These are phyloP conservation scores for Pyrochroa serraticornis DNA, from an alignment of 2,888 invertebrate species.

Conservation along the genomic window DNA sequence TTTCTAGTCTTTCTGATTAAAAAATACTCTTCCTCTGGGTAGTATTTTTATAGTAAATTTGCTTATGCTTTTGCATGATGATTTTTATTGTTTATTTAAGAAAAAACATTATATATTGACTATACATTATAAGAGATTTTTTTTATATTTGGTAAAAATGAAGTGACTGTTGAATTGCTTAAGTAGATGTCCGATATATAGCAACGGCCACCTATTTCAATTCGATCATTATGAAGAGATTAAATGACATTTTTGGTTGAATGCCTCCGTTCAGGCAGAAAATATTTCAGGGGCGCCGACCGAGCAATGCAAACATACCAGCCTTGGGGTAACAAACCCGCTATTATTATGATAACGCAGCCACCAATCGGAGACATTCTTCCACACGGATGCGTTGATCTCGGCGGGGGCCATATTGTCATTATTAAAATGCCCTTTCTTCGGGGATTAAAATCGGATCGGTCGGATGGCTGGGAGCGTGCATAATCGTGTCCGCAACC, in stretches of 20 bases:
- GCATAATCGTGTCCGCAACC: conserved; percentile 44
- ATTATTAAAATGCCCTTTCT: conserved; percentile 41
- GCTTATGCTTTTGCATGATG: too few species aligned
- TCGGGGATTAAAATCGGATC: conserved; percentile 42
- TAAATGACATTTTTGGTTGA: conserved; percentile 48
- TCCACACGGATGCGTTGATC: conserved; percentile 52
- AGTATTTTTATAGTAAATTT: too few species aligned
- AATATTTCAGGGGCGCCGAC: conserved; percentile 49
- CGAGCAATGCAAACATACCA: conserved; percentile 42
- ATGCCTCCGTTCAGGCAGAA: conserved; percentile 46
- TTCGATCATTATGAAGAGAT: conserved; percentile 46
- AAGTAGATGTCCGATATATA: too few species aligned
- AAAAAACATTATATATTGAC: too few species aligned
- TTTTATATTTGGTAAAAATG: too few species aligned
- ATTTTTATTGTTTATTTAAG: too few species aligned
- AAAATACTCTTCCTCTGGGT: too few species aligned
- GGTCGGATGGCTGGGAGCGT: conserved; percentile 41
- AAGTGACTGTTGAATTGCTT: too few species aligned
- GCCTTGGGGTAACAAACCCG: conserved; percentile 39
- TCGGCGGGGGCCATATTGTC: conserved; percentile 41
- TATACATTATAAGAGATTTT: too few species aligned
- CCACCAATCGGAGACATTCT: conserved; percentile 55
- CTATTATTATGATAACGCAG: conserved; percentile 55
- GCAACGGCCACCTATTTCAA: not conserved
- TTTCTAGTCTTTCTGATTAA: too few species aligned